Conservation (phyloP, 2,113 vertebrate genomes). For the Malurus alboscapulatus region DNA sequence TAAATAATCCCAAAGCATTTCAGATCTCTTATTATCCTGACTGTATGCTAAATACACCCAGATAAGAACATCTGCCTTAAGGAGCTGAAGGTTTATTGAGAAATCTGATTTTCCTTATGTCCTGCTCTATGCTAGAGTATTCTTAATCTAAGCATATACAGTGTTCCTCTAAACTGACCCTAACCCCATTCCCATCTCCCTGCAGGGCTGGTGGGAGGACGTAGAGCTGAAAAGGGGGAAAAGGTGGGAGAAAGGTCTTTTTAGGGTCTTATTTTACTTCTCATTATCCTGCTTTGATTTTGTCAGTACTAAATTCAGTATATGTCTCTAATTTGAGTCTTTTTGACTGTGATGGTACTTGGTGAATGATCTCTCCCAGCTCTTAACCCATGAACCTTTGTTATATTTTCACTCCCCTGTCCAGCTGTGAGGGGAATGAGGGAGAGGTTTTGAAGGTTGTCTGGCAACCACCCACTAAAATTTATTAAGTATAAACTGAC, state of each 20-base stretch:
- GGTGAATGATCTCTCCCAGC: neutral
- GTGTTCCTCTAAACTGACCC: neutral
- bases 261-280: too few relatives aligned
- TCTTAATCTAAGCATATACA: neutral
- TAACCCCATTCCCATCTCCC: neutral
- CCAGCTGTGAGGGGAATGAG: neutral
- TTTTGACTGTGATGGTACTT: neutral
- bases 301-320: neutral
- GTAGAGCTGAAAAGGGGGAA: neutral
- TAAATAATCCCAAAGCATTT: slow-evolving; percentile 9
- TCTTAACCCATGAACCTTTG: neutral
- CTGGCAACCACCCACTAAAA: neutral
- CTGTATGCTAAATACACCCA: neutral
- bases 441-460: neutral
- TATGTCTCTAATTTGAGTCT: neutral
- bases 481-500: neutral
- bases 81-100: neutral
- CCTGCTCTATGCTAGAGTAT: neutral
- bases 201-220: neutral
- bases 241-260: too few relatives aligned
- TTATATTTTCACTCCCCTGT: neutral
- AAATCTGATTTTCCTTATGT: neutral
- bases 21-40: neutral
- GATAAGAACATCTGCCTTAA: neutral
- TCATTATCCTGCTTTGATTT: neutral